Conservation (phyloP, 2,113 vertebrate genomes). For the Tetrax tetrax region DNA sequence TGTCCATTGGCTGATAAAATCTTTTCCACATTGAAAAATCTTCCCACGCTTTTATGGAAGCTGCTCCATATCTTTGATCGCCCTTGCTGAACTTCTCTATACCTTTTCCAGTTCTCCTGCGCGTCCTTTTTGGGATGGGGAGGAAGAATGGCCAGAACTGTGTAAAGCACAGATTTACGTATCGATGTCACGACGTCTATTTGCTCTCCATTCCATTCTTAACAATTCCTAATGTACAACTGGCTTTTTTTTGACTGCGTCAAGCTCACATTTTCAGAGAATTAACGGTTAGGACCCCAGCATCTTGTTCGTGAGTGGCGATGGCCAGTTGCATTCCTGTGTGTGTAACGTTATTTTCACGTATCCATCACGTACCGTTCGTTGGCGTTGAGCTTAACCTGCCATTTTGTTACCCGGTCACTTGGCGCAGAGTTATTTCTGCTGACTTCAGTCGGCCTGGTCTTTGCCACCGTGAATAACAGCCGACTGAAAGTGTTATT, state of each 20-base stretch:
- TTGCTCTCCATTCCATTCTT: neutral
- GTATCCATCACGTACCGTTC: fast-evolving
- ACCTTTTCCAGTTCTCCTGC: neutral
- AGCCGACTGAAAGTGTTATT: neutral
- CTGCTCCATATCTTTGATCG: neutral
- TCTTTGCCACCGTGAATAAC: neutral
- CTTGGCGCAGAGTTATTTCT: neutral
- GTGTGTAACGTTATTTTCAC: fast-evolving
- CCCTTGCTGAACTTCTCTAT: neutral
- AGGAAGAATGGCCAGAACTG: neutral
- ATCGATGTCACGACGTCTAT: too few species aligned
- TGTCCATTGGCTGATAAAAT: neutral
- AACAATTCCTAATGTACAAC: neutral
- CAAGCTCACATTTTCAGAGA: neutral
- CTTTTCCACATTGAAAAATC: neutral
- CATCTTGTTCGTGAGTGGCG: fast-evolving
- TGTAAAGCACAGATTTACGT: neutral
- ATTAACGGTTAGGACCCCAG: neutral
- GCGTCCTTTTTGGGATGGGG: fast-evolving
- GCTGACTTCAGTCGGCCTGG: neutral
- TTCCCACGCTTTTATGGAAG: neutral
- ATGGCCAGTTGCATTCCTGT: neutral
- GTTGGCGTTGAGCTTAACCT: neutral
- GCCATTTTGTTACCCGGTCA: fast-evolving
- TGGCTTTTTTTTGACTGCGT: neutral